These are phyloP conservation scores for Ormyrus nitidulus DNA, from an alignment of 2,888 invertebrate genomes.

Conservation along the genomic window DNA sequence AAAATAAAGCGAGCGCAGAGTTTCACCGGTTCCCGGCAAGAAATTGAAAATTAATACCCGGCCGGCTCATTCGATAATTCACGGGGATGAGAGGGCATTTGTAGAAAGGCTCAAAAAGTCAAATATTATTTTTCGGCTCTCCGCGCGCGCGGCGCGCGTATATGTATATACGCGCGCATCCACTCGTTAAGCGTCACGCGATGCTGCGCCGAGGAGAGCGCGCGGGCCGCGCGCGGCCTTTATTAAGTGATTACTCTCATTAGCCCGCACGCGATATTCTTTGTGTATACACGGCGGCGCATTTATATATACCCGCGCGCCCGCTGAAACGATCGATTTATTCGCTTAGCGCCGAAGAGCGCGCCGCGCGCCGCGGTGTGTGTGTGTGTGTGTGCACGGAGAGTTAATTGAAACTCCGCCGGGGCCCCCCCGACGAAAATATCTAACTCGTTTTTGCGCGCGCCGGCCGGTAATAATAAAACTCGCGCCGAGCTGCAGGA, in stretches of 20 bases:
- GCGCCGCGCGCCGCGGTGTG: no score
- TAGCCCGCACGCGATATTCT: conserved; percentile 74
- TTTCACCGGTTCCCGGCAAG: neutral
- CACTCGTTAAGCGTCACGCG: conserved; percentile 66
- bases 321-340: conserved; percentile 44
- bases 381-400: neutral
- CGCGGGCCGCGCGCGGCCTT: conserved; percentile 61
- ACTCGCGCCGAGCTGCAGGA: neutral
- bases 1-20: neutral
- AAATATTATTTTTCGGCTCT: conserved; percentile 70
- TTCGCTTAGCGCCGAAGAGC: neutral
- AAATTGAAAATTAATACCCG: conserved; percentile 41
- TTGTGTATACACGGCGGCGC: conserved; percentile 56
- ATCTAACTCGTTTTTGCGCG: neutral
- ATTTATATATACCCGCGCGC: neutral
- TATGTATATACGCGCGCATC: neutral
- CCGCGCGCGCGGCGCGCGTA: neutral
- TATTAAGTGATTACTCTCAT: conserved; percentile 76
- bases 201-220: conserved; percentile 57
- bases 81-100: conserved; percentile 30
- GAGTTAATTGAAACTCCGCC: conserved; percentile 47
- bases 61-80: conserved; percentile 12
- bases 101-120: conserved; percentile 67
- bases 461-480: neutral
- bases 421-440: neutral